Conservation (phyloP, 2,797 vertebrate species). For the Cryptoblepharus egeriae region DNA sequence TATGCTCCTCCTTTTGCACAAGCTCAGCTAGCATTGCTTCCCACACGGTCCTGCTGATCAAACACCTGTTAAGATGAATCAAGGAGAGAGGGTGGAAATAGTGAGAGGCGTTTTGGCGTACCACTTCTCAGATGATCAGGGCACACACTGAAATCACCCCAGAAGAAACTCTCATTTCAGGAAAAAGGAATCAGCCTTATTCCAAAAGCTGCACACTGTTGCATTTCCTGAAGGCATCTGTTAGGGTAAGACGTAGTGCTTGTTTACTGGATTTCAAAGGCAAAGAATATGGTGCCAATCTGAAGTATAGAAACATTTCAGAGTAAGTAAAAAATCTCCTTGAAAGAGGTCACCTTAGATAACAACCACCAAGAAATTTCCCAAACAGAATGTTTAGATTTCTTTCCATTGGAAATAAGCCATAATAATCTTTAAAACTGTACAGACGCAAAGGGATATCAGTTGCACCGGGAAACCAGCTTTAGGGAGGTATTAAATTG, state of each 20-base stretch:
- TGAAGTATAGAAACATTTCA: slow-evolving; percentile 13
- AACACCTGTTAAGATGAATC: slow-evolving; percentile 66
- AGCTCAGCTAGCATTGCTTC: slow-evolving; percentile 79
- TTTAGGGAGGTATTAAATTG: no score
- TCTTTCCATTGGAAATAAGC: neutral
- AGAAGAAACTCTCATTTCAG: slow-evolving; percentile 12
- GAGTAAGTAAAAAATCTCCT: no score
- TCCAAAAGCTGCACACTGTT: slow-evolving; percentile 25
- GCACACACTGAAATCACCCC: neutral
- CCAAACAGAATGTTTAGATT: slow-evolving; percentile 18
- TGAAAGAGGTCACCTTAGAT: slow-evolving; percentile 21
- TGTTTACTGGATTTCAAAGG: slow-evolving; percentile 23
- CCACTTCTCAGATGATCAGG: slow-evolving; percentile 41
- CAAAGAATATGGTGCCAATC: neutral
- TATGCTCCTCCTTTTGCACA: slow-evolving; percentile 67
- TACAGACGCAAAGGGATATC: no score
- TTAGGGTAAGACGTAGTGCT: slow-evolving; percentile 18
- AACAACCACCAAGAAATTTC: slow-evolving; percentile 33
- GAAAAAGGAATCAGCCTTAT: neutral
- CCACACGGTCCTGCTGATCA: slow-evolving; percentile 70
- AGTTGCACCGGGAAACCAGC: no score
- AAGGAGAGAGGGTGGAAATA: slow-evolving; percentile 58
- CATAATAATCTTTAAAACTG: no score
- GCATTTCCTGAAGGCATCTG: neutral
- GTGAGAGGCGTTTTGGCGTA: slow-evolving; percentile 1